Base-by-base conservation (phyloP, 2,113 vertebrate genomes). In the Antechinus stuartii region DNA sequence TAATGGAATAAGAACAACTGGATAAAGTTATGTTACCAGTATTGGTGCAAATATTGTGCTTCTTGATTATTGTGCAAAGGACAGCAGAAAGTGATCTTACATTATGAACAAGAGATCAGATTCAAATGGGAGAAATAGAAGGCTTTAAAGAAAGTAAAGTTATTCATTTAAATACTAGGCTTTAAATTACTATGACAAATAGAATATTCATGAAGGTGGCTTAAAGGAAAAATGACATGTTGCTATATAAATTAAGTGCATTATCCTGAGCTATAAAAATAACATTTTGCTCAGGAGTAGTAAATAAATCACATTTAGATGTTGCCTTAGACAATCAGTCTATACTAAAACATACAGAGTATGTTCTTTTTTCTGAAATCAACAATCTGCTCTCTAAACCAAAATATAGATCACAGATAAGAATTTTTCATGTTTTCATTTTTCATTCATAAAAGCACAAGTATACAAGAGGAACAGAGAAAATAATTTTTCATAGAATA, bases 361-460 rank as follows among this genome's bases (percentile, higher is more conserved):
- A 96, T 94, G 35, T 42, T 19, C 27, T 97, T 95, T 90, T 27
- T 42, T 42, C 42, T 2, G 0, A 95, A 97, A 93, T 68, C 91
- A 92, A 54, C 26, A 96, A 96, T 95, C 92, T 97, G 53, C 90
- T 97, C 91, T 95, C 91, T 93, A 90, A 96, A 92, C 26, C 46
- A 96, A 95, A 96, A 2, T 53, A 0, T 25, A 90, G n/a, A 97
- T 96, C 55, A 90, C 94, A 94, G 0, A 46, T 53, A 53, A 95
- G 24, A 11, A 90, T 93, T 96, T 94, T 94, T 96, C 53, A 92
- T 90, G 14, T 89, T 5, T 93, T 54, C 76, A 46, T 94, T 23
- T 1, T 10, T 94, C 90, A 96, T 94, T 96, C 89, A 94, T 92
- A 96, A 95, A 98, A 98, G 93, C 91, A 97, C 93, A 96, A 95